Evolutionary conservation across 1,140 invertebrate species (phyloP), one percentile per base, ranked within the genome.

Genomic region (Eueides isabella): DNA sequence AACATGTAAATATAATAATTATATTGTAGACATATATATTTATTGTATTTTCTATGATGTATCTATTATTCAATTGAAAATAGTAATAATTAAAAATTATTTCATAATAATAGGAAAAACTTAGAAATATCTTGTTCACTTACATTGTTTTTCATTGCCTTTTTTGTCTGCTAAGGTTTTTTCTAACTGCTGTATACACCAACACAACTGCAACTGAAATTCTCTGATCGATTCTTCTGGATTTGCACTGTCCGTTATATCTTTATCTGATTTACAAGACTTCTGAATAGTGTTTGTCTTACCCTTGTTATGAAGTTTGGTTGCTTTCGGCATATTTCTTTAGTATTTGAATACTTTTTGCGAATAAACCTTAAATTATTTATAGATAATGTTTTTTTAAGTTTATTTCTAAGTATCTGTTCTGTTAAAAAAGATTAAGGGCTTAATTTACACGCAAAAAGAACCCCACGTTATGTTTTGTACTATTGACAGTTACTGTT

Each of bases 161-260:
- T 96, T 96, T 48, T 94, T 94, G 16, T 93, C 93, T 16, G 82
- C 80, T 33, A 97, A 87, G 7, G 93, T 92, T 30, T 78, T 86
- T 85, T 97, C 94, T 64, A 97, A 83, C 75, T 96, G 95, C 80
- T 96, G 95, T 67, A 97, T 95, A 80, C 96, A 97, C 96, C 96
- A 97, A 81, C 94, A 96, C 23, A 97, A 85, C 85, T 97, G 96
- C 23, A 96, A 75, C 85, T 97, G 95, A 85, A 96, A 96, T 81
- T 95, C 95, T 82, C 94, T 92, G n/a, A 95, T 94, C 1, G 92
- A 91, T 85, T 96, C 95, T 44, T 88, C 86, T 66, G 88, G 84
- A 35, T 91, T 86, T 35, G 72, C 69, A 41, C 64, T 77, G 29
- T 86, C 83, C 6, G 81, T 75, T 68, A 67, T 78, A 67, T 89